These are phyloP conservation scores for Burhinus bistriatus DNA, from an alignment of 2,113 vertebrate species.

Conservation along the genomic window DNA sequence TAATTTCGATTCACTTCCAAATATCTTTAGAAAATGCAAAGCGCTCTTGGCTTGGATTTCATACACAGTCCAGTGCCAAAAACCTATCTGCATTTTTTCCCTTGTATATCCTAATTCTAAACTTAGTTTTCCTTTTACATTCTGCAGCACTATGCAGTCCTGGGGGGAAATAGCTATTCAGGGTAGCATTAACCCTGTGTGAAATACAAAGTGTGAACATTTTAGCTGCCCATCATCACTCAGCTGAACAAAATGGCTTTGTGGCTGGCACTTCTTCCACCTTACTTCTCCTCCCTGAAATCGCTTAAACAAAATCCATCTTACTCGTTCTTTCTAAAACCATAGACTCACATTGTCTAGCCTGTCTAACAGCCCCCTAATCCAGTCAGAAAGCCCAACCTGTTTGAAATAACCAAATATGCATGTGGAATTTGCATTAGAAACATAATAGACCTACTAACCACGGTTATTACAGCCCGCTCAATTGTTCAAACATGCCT, in stretches of 20 bases:
- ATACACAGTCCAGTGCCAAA: slow-evolving; percentile 55
- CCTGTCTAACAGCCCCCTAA: slow-evolving; percentile 20
- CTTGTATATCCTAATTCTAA: slow-evolving; percentile 74
- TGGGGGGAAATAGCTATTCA: slow-evolving; percentile 42
- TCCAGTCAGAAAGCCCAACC: slow-evolving; percentile 21
- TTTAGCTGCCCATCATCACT: slow-evolving; percentile 11
- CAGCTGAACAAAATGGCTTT: slow-evolving; percentile 29
- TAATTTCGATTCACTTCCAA: slow-evolving; percentile 76
- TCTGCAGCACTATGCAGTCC: slow-evolving; percentile 25
- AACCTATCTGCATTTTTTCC: slow-evolving; percentile 72
- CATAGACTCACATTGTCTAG: slow-evolving; percentile 9
- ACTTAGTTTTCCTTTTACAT: slow-evolving; percentile 70
- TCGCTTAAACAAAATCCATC: neutral
- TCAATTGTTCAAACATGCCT: slow-evolving; percentile 49
- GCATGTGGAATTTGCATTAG: slow-evolving; percentile 65
- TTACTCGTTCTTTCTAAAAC: neutral
- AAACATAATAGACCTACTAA: slow-evolving; percentile 48
- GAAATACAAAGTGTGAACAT: slow-evolving; percentile 38
- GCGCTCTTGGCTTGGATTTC: slow-evolving; percentile 59
- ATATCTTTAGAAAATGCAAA: slow-evolving; percentile 74
- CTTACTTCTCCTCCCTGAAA: neutral
- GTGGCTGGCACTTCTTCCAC: neutral
- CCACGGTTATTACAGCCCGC: neutral
- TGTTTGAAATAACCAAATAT: slow-evolving; percentile 60
- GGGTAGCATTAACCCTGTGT: slow-evolving; percentile 31